Conservation (phyloP, 2,888 invertebrate species). For the Adela reaumurella region DNA sequence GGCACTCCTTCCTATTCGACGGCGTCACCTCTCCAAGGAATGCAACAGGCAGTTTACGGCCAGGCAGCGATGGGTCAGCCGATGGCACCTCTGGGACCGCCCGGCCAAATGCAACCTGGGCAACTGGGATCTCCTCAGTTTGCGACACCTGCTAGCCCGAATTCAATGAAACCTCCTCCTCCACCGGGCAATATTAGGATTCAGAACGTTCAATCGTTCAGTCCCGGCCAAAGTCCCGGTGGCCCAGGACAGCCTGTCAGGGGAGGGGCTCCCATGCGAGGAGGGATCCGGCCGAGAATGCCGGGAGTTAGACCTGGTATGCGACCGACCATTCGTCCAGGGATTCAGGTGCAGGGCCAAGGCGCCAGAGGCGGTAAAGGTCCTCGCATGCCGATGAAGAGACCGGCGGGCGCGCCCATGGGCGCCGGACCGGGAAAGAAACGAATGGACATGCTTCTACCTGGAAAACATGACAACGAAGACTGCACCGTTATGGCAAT, state of each 20-base stretch:
- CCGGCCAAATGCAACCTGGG: slow-evolving; percentile 1
- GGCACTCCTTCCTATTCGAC: slow-evolving; percentile 24
- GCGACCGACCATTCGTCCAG: slow-evolving; percentile 21
- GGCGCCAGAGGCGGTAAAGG: slow-evolving; percentile 23
- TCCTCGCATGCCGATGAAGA: slow-evolving; percentile 39
- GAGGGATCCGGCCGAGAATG: slow-evolving; percentile 32
- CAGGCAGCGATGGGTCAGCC: slow-evolving; percentile 19
- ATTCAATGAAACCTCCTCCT: slow-evolving; percentile 27
- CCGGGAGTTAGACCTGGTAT: slow-evolving; percentile 30
- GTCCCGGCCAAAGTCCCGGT: slow-evolving; percentile 27
- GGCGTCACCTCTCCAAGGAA: slow-evolving; percentile 39
- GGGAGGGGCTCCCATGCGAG: slow-evolving; percentile 6
- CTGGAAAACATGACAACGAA: slow-evolving; percentile 68
- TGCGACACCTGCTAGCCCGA: slow-evolving; percentile 29
- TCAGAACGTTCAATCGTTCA: slow-evolving; percentile 43
- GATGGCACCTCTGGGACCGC: background rate
- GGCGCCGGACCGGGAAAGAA: slow-evolving; percentile 37
- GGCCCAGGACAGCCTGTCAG: slow-evolving; percentile 17
- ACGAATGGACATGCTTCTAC: slow-evolving; percentile 62
- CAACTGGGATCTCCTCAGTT: slow-evolving; percentile 16
- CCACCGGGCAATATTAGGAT: slow-evolving; percentile 23
- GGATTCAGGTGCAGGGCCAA: slow-evolving; percentile 41
- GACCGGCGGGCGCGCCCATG: slow-evolving; percentile 21
- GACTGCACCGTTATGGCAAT: slow-evolving; percentile 74
- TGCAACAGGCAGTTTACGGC: slow-evolving; percentile 45